phyloP scores from a whole-genome alignment of 2,113 vertebrate species.

The Tinamus guttatus region DNA sequence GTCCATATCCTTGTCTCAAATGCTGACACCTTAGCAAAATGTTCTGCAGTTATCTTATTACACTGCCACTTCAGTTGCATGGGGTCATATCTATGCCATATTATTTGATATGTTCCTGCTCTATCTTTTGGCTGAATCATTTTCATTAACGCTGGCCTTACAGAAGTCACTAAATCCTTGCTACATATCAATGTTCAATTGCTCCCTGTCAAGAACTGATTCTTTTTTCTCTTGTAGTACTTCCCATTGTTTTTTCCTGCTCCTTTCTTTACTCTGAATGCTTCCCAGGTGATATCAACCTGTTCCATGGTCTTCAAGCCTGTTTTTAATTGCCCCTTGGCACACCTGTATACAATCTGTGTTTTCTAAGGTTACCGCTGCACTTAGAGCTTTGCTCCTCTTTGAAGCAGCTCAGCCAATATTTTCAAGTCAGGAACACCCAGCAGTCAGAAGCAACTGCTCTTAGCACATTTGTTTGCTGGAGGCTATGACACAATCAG shows the following conservation, averaged over 20 bases:
- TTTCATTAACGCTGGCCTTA: background rate
- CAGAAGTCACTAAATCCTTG: background rate
- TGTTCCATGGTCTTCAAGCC: fast-evolving
- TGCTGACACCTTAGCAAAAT: background rate
- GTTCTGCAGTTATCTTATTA: background rate
- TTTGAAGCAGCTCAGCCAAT: background rate
- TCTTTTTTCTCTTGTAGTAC: background rate
- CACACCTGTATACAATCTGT: background rate
- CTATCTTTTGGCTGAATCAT: background rate
- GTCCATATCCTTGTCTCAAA: background rate
- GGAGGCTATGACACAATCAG: background rate
- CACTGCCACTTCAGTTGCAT: background rate
- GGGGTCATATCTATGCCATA: background rate
- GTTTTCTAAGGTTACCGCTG: background rate
- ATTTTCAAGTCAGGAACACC: background rate
- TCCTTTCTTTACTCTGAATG: background rate
- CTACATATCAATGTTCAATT: background rate
- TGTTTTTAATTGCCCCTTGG: background rate
- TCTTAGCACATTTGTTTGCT: background rate
- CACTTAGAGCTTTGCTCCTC: background rate
- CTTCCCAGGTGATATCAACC: background rate
- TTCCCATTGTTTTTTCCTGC: background rate
- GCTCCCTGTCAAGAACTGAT: fast-evolving
- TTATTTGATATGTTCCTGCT: background rate
- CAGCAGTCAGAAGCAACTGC: background rate